Evolutionary conservation across 2,113 vertebrate species (phyloP).

Genomic region (Apeltes quadracus): DNA sequence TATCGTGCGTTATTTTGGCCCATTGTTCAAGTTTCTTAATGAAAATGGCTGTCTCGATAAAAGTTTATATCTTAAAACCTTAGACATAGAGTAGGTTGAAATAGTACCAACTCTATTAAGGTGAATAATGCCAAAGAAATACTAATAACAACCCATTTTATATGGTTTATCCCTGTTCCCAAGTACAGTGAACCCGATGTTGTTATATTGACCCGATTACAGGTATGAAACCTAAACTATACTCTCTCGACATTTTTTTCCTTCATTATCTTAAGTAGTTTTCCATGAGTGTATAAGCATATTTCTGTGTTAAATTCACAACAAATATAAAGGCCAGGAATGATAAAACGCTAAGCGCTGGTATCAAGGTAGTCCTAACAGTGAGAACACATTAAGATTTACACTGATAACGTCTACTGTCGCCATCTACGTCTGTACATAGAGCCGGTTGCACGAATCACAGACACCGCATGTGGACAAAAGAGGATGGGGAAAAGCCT

Average conservation of each 20-base stretch:
- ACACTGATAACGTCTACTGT: slow-evolving; percentile 30
- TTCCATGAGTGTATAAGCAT: not conserved
- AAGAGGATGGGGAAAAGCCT: slow-evolving; percentile 72
- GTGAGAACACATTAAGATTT: slow-evolving; percentile 40
- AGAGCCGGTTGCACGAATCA: slow-evolving; percentile 36
- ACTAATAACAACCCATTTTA: not conserved
- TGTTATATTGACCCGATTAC: not conserved
- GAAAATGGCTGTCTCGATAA: no score
- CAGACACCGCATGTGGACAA: slow-evolving; percentile 63
- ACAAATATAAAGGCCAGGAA: slow-evolving; percentile 34
- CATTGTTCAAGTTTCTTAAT: not conserved
- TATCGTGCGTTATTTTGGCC: not conserved
- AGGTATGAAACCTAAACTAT: not conserved
- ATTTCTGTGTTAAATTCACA: not conserved
- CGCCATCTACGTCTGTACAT: slow-evolving; percentile 41
- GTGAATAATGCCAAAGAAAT: not conserved
- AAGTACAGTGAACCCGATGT: not conserved
- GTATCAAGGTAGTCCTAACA: slow-evolving; percentile 43
- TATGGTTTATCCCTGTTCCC: not conserved
- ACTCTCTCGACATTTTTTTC: not conserved
- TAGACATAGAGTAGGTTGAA: no score
- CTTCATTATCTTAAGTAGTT: not conserved
- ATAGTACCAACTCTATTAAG: not conserved
- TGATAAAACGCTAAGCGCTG: slow-evolving; percentile 28
- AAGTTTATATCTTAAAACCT: no score